Evolutionary conservation across 2,888 invertebrate species (phyloP).

Genomic region (Pheosia tremula): DNA sequence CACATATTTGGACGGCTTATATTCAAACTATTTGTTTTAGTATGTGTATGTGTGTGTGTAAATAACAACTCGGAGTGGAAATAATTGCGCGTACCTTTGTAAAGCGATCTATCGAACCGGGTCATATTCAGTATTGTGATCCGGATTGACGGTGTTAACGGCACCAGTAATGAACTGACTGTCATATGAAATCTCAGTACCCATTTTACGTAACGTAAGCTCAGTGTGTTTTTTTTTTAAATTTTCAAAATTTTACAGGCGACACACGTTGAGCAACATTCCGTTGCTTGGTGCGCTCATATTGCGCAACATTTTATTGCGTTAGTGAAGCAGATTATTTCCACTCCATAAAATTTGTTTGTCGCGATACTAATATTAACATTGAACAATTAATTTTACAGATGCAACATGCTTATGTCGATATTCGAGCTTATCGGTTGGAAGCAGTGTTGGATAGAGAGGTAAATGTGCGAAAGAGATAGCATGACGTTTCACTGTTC

Average conservation of each 20-base stretch:
- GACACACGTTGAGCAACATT: too few species aligned
- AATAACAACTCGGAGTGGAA: conserved; percentile 17
- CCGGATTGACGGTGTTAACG: too few species aligned
- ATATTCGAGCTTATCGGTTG: conserved; percentile 84
- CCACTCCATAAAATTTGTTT: conserved; percentile 13
- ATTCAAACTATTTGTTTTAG: not conserved
- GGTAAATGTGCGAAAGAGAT: conserved; percentile 84
- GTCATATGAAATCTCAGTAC: too few species aligned
- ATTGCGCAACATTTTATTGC: not conserved
- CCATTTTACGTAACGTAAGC: not conserved
- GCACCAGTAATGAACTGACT: too few species aligned
- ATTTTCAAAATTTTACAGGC: too few species aligned
- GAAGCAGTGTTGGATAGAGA: conserved; percentile 86
- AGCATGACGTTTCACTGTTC: conserved; percentile 51
- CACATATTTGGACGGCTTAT: conserved; percentile 2
- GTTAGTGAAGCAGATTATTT: conserved; percentile 20
- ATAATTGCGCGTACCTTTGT: conserved; percentile 9
- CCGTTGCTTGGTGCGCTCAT: too few species aligned
- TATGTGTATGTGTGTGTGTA: not conserved
- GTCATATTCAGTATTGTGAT: too few species aligned
- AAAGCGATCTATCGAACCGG: too few species aligned
- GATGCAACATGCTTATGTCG: conserved; percentile 85
- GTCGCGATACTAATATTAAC: conserved; percentile 5
- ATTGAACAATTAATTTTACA: conserved; percentile 66
- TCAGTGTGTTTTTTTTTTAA: not conserved